Percentiles rank a stretch among this genome's conserved stretches.
Conservation (phyloP, 2,113 vertebrate species). For the Bubo bubo region DNA sequence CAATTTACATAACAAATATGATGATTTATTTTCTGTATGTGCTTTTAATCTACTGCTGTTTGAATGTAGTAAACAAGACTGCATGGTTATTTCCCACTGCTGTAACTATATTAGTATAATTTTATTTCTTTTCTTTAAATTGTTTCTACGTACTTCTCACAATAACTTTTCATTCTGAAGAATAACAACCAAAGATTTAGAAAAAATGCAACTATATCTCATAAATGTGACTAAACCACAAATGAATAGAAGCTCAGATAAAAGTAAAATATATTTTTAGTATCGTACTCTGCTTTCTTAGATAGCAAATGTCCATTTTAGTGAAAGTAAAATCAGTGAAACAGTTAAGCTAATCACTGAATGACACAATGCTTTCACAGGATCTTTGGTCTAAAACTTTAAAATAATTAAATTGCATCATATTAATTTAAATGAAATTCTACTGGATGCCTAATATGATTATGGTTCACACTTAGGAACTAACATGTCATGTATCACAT, state of each 20-base stretch:
- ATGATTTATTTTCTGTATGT: not conserved
- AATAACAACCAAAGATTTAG: not conserved
- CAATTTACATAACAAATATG: not conserved
- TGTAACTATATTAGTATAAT: not conserved
- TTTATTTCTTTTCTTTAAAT: not conserved
- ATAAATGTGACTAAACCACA: not conserved
- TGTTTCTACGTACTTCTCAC: not conserved
- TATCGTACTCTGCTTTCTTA: not conserved
- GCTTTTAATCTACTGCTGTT: not conserved
- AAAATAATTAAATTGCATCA: not conserved
- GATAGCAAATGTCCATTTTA: not conserved
- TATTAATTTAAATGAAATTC: not conserved
- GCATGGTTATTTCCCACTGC: rapidly evolving
- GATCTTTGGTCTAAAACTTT: not conserved
- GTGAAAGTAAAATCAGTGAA: not conserved
- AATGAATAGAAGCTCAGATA: not conserved
- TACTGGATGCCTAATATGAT: not conserved
- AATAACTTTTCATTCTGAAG: not conserved
- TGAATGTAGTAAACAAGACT: not conserved
- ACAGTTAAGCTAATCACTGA: not conserved
- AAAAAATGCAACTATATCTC: not conserved
- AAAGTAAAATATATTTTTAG: not conserved
- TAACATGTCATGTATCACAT: not conserved
- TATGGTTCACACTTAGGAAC: not conserved
- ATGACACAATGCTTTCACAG: not conserved